Base-by-base conservation (phyloP, 2,888 invertebrate species). In the Caenorhabditis sinica region DNA sequence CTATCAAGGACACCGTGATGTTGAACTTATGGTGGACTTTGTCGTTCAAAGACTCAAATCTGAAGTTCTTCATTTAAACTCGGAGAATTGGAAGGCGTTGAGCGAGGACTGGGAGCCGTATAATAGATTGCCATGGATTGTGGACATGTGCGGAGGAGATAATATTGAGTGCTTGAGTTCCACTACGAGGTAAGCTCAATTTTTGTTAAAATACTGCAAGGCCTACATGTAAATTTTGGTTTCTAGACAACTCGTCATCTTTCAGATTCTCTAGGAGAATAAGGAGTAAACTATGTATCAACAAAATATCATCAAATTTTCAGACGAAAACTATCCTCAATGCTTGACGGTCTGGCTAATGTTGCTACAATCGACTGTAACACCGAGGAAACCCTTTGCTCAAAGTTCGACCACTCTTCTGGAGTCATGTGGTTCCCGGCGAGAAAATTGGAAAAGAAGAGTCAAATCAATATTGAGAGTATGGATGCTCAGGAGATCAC, bases 21-120 rank as follows among this genome's bases (percentile, higher is more conserved):
- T 94, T 4, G 94, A 95, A 9, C 94, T 94, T 0, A 92, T 96
- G 71, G 94, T 95, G 61, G 94, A 95, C 66, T 95, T 95, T 92
- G 94, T 95, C 5, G 93, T 96, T 93, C 93, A 94, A n/a, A 94
- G 95, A 87, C 91, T 95, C 0, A 93, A 89, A 61, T 93, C 93
- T 3, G 91, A 90, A 84, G 89, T 86, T 61, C 83, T 90, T 23
- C 87, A 88, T 56, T 82, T 91, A 40, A 89, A 86, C 25, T 68
- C 63, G 11, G 88, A 89, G 8, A 91, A 91, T 79, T 83, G 86
- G 72, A 83, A 87, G 58, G 80, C 88, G 43, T 77, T 86, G 66
- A 87, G 86, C 58, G 83, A 86, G 36, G 83, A 86, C 5, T 86
- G 85, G 86, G 86, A 87, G 51, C 87, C 87, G 4, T 87, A 87